phyloP scores from a whole-genome alignment of 2,888 invertebrate genomes.

The Notocelia uddmanniana region DNA sequence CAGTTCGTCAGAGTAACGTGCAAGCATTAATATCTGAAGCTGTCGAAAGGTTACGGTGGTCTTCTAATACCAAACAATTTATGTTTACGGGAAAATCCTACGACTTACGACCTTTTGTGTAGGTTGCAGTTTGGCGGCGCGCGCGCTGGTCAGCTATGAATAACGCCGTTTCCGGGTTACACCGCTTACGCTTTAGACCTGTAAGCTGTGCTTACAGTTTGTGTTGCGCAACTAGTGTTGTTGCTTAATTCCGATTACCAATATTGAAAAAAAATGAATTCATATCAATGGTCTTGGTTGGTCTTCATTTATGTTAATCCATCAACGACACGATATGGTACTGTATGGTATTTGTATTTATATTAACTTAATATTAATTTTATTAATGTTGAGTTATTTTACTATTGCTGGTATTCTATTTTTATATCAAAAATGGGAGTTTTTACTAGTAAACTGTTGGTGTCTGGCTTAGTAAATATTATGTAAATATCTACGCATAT shows the following conservation, averaged over 20 bases:
- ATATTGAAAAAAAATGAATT: no score
- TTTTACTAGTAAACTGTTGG: no score
- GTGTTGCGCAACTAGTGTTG: conserved; percentile 58
- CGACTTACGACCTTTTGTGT: conserved; percentile 48
- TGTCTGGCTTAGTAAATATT: no score
- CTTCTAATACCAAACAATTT: background rate
- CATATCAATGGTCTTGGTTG: no score
- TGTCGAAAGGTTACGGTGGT: conserved; percentile 60
- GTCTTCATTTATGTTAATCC: no score
- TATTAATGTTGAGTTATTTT: no score
- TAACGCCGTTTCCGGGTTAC: conserved; percentile 67
- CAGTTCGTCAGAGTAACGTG: conserved; percentile 38
- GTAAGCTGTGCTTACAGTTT: conserved; percentile 61
- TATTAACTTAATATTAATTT: no score
- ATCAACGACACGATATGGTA: no score
- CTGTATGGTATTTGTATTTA: no score
- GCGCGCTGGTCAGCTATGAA: conserved; percentile 64
- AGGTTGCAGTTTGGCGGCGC: conserved; percentile 63
- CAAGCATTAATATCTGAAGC: conserved; percentile 41
- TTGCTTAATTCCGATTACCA: conserved; percentile 15
- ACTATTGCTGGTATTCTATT: no score
- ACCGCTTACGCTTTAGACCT: conserved; percentile 54
- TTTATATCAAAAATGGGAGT: no score
- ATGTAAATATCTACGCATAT: no score
- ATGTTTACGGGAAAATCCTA: background rate